Evolutionary conservation across 2,888 invertebrate genomes (phyloP).

Genomic region (Hydriomena furcata): DNA sequence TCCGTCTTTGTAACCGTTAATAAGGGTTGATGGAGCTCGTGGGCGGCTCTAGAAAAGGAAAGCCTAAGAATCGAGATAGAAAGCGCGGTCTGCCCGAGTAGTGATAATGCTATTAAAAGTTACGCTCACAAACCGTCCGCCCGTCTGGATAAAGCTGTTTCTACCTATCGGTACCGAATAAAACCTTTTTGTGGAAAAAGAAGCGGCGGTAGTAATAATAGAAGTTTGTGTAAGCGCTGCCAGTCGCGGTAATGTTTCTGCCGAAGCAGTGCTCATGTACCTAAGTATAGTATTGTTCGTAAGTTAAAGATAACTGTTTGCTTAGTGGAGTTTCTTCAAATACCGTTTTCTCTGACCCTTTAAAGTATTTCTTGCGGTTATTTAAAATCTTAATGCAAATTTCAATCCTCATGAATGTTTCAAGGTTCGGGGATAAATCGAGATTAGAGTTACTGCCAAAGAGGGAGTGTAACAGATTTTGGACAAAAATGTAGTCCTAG

Average conservation of each 20-base stretch:
- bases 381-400: conserved; percentile 22
- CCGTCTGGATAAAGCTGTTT: conserved; percentile 65
- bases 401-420: conserved; percentile 20
- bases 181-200: conserved; percentile 53
- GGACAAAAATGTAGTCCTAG: no score
- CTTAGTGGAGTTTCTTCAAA: conserved; percentile 43
- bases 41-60: conserved; percentile 48
- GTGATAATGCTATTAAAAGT: conserved; percentile 83
- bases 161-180: conserved; percentile 58
- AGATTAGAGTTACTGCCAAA: not conserved
- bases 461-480: not conserved
- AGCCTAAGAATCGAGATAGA: conserved; percentile 48
- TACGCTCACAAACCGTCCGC: conserved; percentile 67
- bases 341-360: conserved; percentile 7
- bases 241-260: conserved; percentile 48
- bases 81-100: conserved; percentile 65
- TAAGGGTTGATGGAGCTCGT: conserved; percentile 59
- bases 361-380: conserved; percentile 6
- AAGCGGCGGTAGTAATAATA: conserved; percentile 51
- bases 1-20: conserved; percentile 59
- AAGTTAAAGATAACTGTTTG: conserved; percentile 45
- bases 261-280: conserved; percentile 37
- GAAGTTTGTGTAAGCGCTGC: conserved; percentile 44
- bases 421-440: conserved; percentile 2
- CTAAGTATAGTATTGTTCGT: conserved; percentile 40